Conservation (phyloP, 2,888 invertebrate genomes). For the Netelia virgata region DNA sequence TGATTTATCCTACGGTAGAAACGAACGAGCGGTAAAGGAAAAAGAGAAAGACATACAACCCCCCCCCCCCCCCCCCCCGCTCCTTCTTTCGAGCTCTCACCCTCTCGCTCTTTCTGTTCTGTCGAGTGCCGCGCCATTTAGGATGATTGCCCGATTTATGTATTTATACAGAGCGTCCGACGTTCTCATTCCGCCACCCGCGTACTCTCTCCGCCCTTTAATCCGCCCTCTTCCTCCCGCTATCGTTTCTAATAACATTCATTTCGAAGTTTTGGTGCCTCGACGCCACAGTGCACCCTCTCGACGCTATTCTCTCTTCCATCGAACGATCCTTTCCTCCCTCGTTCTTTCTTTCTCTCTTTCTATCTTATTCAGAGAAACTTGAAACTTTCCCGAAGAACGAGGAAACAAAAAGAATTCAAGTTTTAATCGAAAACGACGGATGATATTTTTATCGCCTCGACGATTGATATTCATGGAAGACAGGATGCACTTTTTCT, state of each 20-base stretch:
- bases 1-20: conserved; percentile 43
- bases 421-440: conserved; percentile 63
- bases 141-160: conserved; percentile 83
- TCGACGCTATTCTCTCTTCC: conserved; percentile 22
- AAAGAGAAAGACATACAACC: conserved; percentile 42
- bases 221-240: conserved; percentile 59
- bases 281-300: conserved; percentile 50
- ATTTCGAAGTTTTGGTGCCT: conserved; percentile 66
- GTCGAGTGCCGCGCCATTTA: conserved; percentile 78
- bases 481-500: conserved; percentile 9
- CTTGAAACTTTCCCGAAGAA: conserved; percentile 42
- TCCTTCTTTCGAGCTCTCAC: conserved; percentile 21
- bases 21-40: conserved; percentile 56
- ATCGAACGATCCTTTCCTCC: neutral
- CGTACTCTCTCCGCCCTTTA: conserved; percentile 53
- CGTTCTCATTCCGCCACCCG: conserved; percentile 65
- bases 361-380: conserved; percentile 38
- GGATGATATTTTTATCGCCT: conserved; percentile 49
- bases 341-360: neutral
- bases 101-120: neutral
- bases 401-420: conserved; percentile 20
- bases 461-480: conserved; percentile 57
- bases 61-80: conserved; percentile 14
- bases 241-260: conserved; percentile 71
- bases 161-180: conserved; percentile 77